phyloP scores from a whole-genome alignment of 2,113 vertebrate genomes.

The Pterocles orientalis region DNA sequence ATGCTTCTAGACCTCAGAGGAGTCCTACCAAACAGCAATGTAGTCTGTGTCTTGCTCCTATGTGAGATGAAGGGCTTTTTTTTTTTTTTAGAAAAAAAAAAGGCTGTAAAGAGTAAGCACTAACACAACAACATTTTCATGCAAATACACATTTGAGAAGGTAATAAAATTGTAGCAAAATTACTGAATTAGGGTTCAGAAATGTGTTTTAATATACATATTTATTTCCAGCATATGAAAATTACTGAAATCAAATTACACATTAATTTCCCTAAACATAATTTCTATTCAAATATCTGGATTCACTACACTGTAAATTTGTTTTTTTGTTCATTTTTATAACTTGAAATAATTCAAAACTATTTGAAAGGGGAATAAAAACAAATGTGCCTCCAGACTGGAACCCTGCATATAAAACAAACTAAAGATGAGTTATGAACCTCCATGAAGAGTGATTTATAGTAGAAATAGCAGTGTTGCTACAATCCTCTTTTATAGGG shows the following conservation, averaged over 20 bases:
- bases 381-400: not conserved
- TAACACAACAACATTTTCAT: not conserved
- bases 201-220: not conserved
- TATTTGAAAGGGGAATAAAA: slow-evolving; percentile 17
- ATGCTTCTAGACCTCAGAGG: not conserved
- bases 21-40: not conserved
- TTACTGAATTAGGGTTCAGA: not conserved
- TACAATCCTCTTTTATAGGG: not conserved
- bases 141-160: not conserved
- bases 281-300: not conserved
- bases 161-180: not conserved
- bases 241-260: not conserved
- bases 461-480: not conserved
- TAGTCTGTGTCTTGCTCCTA: not conserved
- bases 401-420: not conserved
- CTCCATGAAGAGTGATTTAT: not conserved
- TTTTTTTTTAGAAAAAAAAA: not conserved
- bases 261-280: not conserved
- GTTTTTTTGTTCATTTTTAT: not conserved
- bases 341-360: not conserved
- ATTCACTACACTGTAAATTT: not conserved
- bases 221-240: not conserved
- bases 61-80: not conserved
- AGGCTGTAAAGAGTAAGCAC: not conserved
- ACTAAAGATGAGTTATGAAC: not conserved